phyloP scores from a whole-genome alignment of 2,113 vertebrate genomes.

The Callospermophilus lateralis region DNA sequence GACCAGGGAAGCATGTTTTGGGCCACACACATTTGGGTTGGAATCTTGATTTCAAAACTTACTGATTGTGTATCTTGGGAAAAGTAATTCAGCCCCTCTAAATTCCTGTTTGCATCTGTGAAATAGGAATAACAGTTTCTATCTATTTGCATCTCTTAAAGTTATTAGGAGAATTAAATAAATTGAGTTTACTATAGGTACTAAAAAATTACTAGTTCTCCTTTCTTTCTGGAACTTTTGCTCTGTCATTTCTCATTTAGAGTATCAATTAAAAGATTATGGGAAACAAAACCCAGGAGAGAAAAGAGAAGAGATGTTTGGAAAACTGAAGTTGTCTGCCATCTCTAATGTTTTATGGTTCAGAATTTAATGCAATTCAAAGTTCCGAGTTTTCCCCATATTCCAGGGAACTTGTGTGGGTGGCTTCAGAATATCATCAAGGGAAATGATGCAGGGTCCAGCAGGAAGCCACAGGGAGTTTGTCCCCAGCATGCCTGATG shows the following conservation, averaged over 20 bases:
- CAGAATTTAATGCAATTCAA: background rate
- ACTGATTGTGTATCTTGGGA: background rate
- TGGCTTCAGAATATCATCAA: background rate
- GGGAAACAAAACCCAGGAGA: background rate
- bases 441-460: background rate
- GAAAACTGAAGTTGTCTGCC: background rate
- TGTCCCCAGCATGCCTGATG: background rate
- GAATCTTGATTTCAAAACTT: background rate
- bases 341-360: background rate
- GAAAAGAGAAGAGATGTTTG: conserved; percentile 21
- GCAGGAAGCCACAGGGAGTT: background rate
- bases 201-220: background rate
- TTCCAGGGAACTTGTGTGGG: background rate
- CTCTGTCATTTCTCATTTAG: background rate
- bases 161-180: background rate
- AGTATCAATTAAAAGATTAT: conserved; percentile 22
- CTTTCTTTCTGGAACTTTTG: background rate
- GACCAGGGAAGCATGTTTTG: background rate
- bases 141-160: conserved; percentile 2
- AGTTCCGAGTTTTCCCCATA: background rate
- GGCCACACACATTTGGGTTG: background rate
- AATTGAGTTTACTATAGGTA: background rate
- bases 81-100: background rate
- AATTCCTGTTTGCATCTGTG: conserved; percentile 24
- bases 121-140: conserved; percentile 13